phyloP scores from a whole-genome alignment of 2,888 invertebrate species.

The Criorhina ranunculi region DNA sequence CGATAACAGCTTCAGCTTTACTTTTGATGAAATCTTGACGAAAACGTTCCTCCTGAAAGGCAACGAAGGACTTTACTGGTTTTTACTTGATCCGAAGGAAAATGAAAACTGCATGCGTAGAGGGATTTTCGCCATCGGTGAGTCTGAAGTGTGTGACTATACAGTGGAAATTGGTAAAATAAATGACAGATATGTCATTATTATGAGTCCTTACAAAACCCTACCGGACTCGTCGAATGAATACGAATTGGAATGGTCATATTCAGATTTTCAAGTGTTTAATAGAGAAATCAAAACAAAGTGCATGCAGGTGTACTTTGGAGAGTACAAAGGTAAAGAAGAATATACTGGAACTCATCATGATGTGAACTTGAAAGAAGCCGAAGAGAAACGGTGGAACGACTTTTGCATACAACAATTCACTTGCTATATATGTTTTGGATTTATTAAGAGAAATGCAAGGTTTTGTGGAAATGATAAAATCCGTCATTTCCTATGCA shows the following conservation, averaged over 20 bases:
- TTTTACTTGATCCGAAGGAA: slow-evolving; percentile 27
- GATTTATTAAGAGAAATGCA: slow-evolving; percentile 76
- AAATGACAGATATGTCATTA: slow-evolving; percentile 61
- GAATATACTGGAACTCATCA: slow-evolving; percentile 13
- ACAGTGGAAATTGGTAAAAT: slow-evolving; percentile 66
- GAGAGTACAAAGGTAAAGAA: slow-evolving; percentile 71
- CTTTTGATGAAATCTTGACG: slow-evolving; percentile 58
- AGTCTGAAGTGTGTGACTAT: slow-evolving; percentile 70
- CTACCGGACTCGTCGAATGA: neutral
- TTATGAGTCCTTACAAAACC: slow-evolving; percentile 63
- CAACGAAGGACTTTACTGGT: slow-evolving; percentile 73
- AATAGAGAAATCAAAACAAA: slow-evolving; percentile 52
- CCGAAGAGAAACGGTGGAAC: slow-evolving; percentile 29
- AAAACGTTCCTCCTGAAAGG: slow-evolving; percentile 67
- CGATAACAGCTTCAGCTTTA: slow-evolving; percentile 68
- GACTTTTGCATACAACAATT: slow-evolving; percentile 59
- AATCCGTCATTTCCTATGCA: slow-evolving; percentile 76
- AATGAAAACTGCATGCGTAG: slow-evolving; percentile 31
- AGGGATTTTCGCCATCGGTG: slow-evolving; percentile 76
- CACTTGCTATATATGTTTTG: slow-evolving; percentile 76
- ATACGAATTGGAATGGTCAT: slow-evolving; percentile 51
- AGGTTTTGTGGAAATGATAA: slow-evolving; percentile 78
- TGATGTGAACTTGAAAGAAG: slow-evolving; percentile 23
- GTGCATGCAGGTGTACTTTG: slow-evolving; percentile 73
- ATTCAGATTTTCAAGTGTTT: slow-evolving; percentile 37